Evolutionary conservation across 2,797 vertebrate species (phyloP).

Genomic region (Gallinago nigripennis): DNA sequence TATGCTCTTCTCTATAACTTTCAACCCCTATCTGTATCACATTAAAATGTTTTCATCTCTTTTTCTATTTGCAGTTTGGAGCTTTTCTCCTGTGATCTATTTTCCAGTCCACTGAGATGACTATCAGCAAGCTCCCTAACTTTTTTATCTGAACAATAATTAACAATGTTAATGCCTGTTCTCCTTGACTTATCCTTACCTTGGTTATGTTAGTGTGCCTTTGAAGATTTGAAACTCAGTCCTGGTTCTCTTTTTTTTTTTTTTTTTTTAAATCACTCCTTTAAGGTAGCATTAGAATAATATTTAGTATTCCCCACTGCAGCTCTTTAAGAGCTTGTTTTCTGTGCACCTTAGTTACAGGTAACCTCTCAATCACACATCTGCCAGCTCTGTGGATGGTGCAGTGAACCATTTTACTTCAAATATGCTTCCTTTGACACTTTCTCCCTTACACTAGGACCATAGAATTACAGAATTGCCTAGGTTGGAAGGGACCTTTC

Average conservation of each 20-base stretch:
- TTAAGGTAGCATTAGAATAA: neutral
- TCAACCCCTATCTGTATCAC: neutral
- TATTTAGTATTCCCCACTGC: neutral
- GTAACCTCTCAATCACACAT: neutral
- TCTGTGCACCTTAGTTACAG: neutral
- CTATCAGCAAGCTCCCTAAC: neutral
- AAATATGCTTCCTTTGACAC: neutral
- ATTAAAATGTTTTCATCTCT: neutral
- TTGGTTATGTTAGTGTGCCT: neutral
- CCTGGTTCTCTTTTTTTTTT: neutral
- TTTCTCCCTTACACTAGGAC: neutral
- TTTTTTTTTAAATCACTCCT: neutral
- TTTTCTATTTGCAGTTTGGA: neutral
- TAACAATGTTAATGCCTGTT: neutral
- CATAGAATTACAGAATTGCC: too few relatives aligned
- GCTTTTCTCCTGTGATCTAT: neutral
- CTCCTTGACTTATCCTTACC: neutral
- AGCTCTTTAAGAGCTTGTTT: neutral
- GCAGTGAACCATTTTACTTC: neutral
- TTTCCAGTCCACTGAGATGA: neutral
- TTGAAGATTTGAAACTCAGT: neutral
- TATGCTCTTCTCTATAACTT: neutral
- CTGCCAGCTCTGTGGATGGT: neutral
- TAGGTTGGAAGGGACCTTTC: too few relatives aligned
- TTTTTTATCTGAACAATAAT: neutral